Evolutionary conservation across 2,888 invertebrate species (phyloP).

Genomic region (Omphaloscelis lunosa): DNA sequence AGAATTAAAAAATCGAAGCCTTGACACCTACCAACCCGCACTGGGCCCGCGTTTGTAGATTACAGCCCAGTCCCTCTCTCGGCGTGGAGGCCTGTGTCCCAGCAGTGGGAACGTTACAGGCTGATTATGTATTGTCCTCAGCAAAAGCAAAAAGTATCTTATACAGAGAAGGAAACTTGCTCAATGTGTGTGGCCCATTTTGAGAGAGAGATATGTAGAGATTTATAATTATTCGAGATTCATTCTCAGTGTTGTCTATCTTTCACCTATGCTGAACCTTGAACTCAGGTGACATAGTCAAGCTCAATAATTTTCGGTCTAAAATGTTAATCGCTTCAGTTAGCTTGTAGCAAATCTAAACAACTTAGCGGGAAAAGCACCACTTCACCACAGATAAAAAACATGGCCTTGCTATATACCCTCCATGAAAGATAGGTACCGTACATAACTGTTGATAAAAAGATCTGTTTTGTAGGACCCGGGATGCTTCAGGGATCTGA

Average conservation of each 20-base stretch:
- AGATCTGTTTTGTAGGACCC: constrained; percentile 31
- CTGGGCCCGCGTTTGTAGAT: too few relatives aligned
- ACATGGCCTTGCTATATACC: background rate
- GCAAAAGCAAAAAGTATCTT: background rate
- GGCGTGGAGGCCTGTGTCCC: too few relatives aligned
- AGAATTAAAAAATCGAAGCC: too few relatives aligned
- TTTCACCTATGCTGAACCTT: too few relatives aligned
- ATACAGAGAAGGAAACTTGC: background rate
- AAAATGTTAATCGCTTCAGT: background rate
- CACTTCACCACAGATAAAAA: constrained; percentile 25
- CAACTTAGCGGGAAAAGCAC: background rate
- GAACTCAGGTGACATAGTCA: background rate
- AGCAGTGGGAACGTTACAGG: too few relatives aligned
- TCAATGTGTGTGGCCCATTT: background rate
- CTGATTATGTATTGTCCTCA: background rate
- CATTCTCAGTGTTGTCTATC: background rate
- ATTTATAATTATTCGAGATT: background rate
- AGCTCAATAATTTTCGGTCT: background rate
- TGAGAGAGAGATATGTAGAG: too few relatives aligned
- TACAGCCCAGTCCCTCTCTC: too few relatives aligned
- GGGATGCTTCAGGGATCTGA: constrained; percentile 44
- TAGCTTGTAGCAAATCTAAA: background rate
- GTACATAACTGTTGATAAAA: constrained; percentile 51
- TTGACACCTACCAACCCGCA: too few relatives aligned
- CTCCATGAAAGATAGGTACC: constrained; percentile 7